These are phyloP conservation scores for Sternotherus odoratus DNA, from an alignment of 2,797 vertebrate species.

Conservation along the genomic window DNA sequence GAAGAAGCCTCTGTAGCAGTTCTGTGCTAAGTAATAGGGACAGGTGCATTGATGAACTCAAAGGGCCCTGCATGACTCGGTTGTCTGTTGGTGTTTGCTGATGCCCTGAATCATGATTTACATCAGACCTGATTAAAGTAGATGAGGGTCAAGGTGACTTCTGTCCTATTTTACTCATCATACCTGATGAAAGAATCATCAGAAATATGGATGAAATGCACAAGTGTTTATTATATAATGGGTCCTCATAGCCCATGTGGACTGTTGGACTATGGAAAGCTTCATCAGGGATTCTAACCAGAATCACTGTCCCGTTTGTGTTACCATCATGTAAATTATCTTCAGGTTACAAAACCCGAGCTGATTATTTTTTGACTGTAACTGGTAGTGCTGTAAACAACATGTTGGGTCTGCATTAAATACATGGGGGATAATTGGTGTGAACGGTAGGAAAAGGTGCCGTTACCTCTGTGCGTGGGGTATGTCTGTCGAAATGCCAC, in stretches of 20 bases:
- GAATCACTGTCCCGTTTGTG: neutral
- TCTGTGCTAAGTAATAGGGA: neutral
- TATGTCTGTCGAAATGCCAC: too few species aligned
- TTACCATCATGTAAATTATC: neutral
- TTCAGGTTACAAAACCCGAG: neutral
- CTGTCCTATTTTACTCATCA: neutral
- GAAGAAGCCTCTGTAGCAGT: neutral
- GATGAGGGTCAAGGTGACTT: neutral
- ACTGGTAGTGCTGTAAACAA: neutral
- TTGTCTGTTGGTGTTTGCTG: neutral
- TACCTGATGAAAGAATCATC: neutral
- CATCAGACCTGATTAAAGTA: neutral
- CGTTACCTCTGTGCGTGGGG: too few species aligned
- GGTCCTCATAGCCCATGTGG: neutral
- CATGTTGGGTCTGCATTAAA: neutral
- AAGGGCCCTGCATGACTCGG: neutral
- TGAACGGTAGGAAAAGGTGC: too few species aligned
- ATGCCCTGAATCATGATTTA: neutral
- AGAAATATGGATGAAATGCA: constrained; percentile 8
- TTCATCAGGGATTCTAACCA: constrained; percentile 14
- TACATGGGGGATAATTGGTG: neutral
- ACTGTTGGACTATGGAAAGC: neutral
- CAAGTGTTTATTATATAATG: neutral
- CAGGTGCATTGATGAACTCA: neutral
- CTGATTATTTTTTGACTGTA: neutral